Evolutionary conservation across 2,797 vertebrate species (phyloP), one percentile per base, ranked within the genome.

Genomic region (Tachyglossus aculeatus): DNA sequence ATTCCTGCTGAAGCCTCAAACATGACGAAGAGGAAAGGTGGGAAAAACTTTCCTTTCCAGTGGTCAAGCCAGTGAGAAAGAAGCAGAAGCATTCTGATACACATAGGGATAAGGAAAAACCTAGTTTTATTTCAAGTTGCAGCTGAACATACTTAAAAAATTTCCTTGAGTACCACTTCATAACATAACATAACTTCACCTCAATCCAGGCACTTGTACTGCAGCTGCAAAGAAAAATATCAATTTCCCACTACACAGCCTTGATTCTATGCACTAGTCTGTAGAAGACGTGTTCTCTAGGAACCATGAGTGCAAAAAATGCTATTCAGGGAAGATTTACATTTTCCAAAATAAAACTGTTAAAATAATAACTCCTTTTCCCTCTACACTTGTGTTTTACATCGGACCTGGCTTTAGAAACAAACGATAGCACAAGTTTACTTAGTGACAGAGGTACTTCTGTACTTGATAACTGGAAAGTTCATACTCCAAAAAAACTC

Each of bases 401-500:
- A 70, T 64, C 43, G 43, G 70, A 67, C 52, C 37, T 77, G n/a
- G n/a, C n/a, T n/a, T n/a, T 64, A 76, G 56, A 71, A 82, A 78
- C 65, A 85, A 84, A 55, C 65, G 66, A 27, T 52, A 66, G 48
- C 38, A 39, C 38, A 72, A 62, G 21, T 9, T 72, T 55, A 68
- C 36, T 78, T 77, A 82, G 72, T 58, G 71, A 27, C 51, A 50
- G n/a, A n/a, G n/a, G n/a, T n/a, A n/a, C n/a, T 29, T 22, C 2
- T 75, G 39, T 7, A 71, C 58, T 68, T 75, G 48, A 74, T 33
- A 77, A 68, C 5, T 53, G 29, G 69, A 75, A 78, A 80, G 74
- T 82, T 72, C 69, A 66, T 68, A 83, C 78, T 38, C 74, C 73
- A 72, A 65, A 81, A 78, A 80, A 63, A 60, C 79, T 74, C 82